Base-by-base conservation (phyloP, 2,113 vertebrate species). In the Neogale vison region DNA sequence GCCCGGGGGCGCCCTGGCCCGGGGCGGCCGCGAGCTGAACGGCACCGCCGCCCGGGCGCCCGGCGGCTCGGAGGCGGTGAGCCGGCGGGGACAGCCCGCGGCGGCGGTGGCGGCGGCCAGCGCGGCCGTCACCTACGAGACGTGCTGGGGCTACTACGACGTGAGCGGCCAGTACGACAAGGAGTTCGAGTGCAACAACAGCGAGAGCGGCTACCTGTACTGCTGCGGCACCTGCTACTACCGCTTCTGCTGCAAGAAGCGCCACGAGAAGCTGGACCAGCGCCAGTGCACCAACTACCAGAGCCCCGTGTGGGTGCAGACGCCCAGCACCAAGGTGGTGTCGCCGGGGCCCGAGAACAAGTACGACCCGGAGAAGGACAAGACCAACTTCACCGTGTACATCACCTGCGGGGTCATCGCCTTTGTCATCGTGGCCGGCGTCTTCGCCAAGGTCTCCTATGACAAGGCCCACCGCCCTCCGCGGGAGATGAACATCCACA, bases 401-500 rank as follows among this genome's bases (percentile, higher is more conserved):
- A 99, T 99, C 98, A 99, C 99, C 69, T 99, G 99, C 89, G 99
- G 99, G 96, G 99, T 99, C 98, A 99, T 99, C 93, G 99, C 99
- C 98, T 99, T 99, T 93, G 99, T 99, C 97, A 99, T 99, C 92
- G 99, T 99, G 59, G 98, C 99, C 21, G 99, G 99, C 4, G 99
- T 99, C 98, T 99, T 99, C 13, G 99, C 98, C 81, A 99, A 99
- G 99, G 99, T 99, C 98, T 99, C 99, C 80, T 99, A 99, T 8
- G 99, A 99, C 98, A 99, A 99, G 99, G 99, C 99, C 5, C 99
- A 99, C 57, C 99, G 99, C 84, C 99, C 99, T 0, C 99, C 99
- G 5, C 99, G 99, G 99, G 99, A 99, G 98, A 99, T 99, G 99
- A 99, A 99, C 97, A 99, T 99, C 97, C 99, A 99, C 98, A 99